Evolutionary conservation across 2,888 invertebrate species (phyloP).

Genomic region (Nymphalis urticae): DNA sequence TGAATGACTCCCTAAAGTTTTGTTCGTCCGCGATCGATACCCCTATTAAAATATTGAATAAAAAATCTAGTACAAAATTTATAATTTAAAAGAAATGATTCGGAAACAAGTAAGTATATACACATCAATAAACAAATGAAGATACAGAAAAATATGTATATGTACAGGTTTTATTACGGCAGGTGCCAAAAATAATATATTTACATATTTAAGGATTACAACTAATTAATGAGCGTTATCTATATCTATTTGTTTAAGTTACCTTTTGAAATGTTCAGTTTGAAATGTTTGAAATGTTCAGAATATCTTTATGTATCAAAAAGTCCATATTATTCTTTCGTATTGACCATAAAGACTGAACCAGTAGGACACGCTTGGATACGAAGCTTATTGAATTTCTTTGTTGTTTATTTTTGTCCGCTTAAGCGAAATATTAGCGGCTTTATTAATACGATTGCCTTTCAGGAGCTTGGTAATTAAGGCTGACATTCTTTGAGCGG

Average conservation of each 20-base stretch:
- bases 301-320: not conserved
- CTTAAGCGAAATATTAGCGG: conserved; percentile 47
- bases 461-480: conserved; percentile 39
- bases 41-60: no score
- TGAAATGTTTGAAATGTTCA: not conserved
- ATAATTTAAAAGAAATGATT: no score
- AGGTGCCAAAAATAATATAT: no score
- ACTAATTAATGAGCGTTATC: no score
- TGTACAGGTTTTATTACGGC: no score
- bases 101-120: no score
- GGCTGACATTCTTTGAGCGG: conserved; percentile 36
- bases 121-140: no score
- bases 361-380: conserved; percentile 11
- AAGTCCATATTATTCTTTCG: conserved; percentile 13
- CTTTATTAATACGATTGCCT: conserved; percentile 40
- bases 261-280: not conserved
- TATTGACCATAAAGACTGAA: conserved; percentile 11
- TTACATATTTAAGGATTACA: no score
- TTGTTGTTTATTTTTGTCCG: conserved; percentile 62
- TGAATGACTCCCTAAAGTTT: not conserved
- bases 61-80: no score
- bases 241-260: no score
- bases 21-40: not conserved
- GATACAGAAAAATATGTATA: no score
- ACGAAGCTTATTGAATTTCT: conserved; percentile 63